Percentiles rank a stretch among this genome's conserved stretches.
These are phyloP conservation scores for Orius insidiosus DNA, from an alignment of 1,140 invertebrate genomes.

Conservation along the genomic window DNA sequence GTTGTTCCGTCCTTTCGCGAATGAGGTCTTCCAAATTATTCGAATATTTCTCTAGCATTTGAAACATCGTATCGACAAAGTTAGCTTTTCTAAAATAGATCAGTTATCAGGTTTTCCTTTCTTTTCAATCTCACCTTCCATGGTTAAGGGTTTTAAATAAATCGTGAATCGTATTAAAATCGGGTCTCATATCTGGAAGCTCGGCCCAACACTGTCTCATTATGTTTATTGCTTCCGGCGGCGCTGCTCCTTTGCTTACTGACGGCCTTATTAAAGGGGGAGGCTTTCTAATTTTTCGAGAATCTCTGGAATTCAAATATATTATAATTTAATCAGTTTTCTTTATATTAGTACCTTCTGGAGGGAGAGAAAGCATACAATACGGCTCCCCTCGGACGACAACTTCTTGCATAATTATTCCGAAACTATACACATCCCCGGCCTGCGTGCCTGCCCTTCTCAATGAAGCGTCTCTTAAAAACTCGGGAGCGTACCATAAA, in stretches of 20 bases:
- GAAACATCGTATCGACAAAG: slow-evolving; percentile 93
- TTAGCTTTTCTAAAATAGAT: slow-evolving; percentile 66
- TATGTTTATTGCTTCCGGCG: slow-evolving; percentile 81
- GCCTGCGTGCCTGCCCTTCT: slow-evolving; percentile 52
- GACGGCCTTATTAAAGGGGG: slow-evolving; percentile 81
- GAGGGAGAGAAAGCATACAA: slow-evolving; percentile 69
- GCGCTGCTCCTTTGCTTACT: slow-evolving; percentile 83
- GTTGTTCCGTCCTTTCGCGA: slow-evolving; percentile 69
- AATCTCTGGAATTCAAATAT: slow-evolving; percentile 50
- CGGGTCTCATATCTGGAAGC: slow-evolving; percentile 70
- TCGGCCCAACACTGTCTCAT: slow-evolving; percentile 80
- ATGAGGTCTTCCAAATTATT: slow-evolving; percentile 89
- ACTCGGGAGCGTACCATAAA: slow-evolving; percentile 80
- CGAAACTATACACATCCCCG: slow-evolving; percentile 82
- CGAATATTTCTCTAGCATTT: slow-evolving; percentile 90
- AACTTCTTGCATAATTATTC: slow-evolving; percentile 82
- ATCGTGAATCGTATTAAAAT: slow-evolving; percentile 67
- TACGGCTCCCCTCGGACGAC: slow-evolving; percentile 71
- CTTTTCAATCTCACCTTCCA: slow-evolving; percentile 61
- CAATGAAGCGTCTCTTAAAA: slow-evolving; percentile 44
- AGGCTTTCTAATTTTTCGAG: slow-evolving; percentile 70
- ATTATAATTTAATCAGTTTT: slow-evolving; percentile 8
- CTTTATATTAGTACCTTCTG: slow-evolving; percentile 46
- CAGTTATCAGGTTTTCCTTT: too few relatives aligned
- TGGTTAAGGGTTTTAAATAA: slow-evolving; percentile 74